These are phyloP conservation scores for Beris morrisii DNA, from an alignment of 2,888 invertebrate species.

Conservation along the genomic window DNA sequence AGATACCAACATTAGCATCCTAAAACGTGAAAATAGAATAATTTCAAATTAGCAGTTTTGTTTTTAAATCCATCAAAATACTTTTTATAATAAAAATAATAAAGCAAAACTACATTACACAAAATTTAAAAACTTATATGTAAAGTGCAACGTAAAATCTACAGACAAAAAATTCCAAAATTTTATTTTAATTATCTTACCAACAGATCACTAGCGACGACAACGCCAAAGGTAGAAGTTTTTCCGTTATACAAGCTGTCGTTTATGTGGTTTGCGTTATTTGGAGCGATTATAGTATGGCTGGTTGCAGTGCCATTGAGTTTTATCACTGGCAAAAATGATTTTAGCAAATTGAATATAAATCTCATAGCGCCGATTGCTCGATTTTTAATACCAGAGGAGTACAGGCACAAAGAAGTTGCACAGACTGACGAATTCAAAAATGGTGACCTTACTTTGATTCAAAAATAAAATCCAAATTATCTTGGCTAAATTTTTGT, in stretches of 20 bases:
- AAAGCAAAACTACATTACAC: too few relatives aligned
- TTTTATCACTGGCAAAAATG: conserved; percentile 51
- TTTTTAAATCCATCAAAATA: too few relatives aligned
- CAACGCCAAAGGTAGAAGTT: conserved; percentile 31
- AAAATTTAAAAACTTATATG: too few relatives aligned
- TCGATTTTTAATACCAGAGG: conserved; percentile 32
- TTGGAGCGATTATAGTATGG: conserved; percentile 57
- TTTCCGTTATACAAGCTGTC: conserved; percentile 58
- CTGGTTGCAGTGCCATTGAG: conserved; percentile 58
- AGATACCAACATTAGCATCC: too few relatives aligned
- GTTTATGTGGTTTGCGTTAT: conserved; percentile 60
- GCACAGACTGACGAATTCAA: conserved; percentile 22
- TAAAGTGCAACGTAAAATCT: too few relatives aligned
- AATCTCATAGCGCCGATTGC: conserved; percentile 39
- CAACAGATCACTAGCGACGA: conserved; percentile 9
- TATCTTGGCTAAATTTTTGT: too few relatives aligned
- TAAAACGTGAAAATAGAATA: too few relatives aligned
- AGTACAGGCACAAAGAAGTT: conserved; percentile 22
- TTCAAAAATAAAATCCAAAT: conserved; percentile 4
- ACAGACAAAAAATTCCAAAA: too few relatives aligned
- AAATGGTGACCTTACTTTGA: neutral
- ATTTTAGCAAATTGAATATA: conserved; percentile 36
- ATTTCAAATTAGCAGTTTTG: too few relatives aligned
- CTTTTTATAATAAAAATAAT: too few relatives aligned
- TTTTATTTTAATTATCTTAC: neutral